Percentiles rank a stretch among this genome's conserved stretches.
Evolutionary conservation across 2,797 vertebrate genomes (phyloP).

Genomic region (Odontamblyopus lacepedii): DNA sequence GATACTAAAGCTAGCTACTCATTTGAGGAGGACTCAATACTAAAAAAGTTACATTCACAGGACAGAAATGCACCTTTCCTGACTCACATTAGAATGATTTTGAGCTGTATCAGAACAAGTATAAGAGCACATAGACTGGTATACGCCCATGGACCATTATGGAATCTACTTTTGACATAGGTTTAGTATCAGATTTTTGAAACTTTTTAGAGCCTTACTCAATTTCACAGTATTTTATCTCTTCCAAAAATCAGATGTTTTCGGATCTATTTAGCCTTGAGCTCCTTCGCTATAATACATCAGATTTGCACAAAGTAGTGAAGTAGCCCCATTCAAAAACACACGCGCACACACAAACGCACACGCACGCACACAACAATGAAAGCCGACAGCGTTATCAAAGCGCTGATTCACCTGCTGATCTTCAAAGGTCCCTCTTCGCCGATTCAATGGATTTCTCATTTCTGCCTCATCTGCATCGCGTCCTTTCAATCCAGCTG

Average conservation of each 20-base stretch:
- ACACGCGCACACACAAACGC: too few relatives aligned
- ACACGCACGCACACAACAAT: constrained; percentile 26
- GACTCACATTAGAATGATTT: too few relatives aligned
- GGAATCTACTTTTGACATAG: too few relatives aligned
- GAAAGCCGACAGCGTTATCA: constrained; percentile 61
- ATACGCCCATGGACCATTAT: too few relatives aligned
- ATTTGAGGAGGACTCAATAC: too few relatives aligned
- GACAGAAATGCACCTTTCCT: too few relatives aligned
- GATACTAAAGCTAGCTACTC: too few relatives aligned
- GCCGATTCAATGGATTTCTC: constrained; percentile 35
- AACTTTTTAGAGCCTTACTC: too few relatives aligned
- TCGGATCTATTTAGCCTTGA: constrained; percentile 7
- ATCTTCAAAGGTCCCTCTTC: constrained; percentile 65
- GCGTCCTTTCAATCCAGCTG: constrained; percentile 29
- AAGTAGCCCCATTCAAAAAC: constrained; percentile 16
- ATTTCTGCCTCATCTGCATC: constrained; percentile 34
- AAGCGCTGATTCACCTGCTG: constrained; percentile 67
- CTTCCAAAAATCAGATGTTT: background rate
- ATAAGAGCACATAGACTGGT: too few relatives aligned
- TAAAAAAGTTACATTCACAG: too few relatives aligned
- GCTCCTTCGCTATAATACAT: background rate
- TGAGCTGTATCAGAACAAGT: too few relatives aligned
- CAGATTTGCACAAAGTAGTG: constrained; percentile 15
- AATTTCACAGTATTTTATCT: background rate
- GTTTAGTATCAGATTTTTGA: too few relatives aligned